Conservation (phyloP, 2,888 invertebrate genomes). For the Halictus ligatus region DNA sequence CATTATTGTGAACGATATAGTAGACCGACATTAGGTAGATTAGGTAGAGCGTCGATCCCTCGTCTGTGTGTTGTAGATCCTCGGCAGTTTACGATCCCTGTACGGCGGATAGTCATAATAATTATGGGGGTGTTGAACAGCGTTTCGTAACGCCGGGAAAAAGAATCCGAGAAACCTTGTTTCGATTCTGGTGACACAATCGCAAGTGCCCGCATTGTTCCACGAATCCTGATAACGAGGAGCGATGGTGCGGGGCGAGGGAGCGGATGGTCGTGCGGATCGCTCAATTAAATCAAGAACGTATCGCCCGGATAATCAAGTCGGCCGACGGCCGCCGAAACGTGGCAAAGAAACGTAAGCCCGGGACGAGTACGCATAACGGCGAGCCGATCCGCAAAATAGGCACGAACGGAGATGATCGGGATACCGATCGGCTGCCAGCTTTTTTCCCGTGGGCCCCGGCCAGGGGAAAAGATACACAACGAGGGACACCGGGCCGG, state of each 20-base stretch:
- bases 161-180: background rate
- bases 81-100: background rate
- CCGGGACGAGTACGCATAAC: slow-evolving; percentile 36
- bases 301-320: slow-evolving; percentile 36
- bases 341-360: slow-evolving; percentile 60
- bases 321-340: slow-evolving; percentile 17
- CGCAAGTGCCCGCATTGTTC: slow-evolving; percentile 26
- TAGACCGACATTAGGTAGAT: background rate
- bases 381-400: slow-evolving; percentile 66
- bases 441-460: slow-evolving; percentile 54
- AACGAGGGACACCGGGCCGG: slow-evolving; percentile 6
- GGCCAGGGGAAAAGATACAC: slow-evolving; percentile 33
- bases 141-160: background rate
- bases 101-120: background rate
- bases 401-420: slow-evolving; percentile 68
- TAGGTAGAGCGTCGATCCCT: background rate
- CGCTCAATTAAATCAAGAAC: slow-evolving; percentile 64
- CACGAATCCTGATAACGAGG: slow-evolving; percentile 38
- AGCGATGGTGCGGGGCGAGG: slow-evolving; percentile 4
- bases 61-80: background rate
- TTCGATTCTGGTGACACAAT: background rate
- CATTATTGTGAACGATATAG: background rate
- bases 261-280: slow-evolving; percentile 27
- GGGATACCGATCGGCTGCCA: slow-evolving; percentile 72
- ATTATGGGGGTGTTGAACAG: background rate